phyloP scores from a whole-genome alignment of 2,888 invertebrate genomes.

The Teleiodes luculella region DNA sequence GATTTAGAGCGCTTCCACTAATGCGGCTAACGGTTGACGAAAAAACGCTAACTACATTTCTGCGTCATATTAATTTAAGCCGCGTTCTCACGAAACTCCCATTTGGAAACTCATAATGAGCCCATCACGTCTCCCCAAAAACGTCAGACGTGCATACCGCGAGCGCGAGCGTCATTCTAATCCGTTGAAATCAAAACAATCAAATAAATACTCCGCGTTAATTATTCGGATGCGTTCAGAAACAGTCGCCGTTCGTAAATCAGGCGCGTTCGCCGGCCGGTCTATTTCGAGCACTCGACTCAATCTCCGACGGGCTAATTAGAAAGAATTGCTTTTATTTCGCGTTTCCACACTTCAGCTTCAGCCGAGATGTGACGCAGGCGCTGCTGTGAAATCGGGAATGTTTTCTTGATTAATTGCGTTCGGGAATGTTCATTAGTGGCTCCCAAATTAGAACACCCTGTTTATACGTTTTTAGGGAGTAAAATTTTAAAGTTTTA shows the following conservation, averaged over 20 bases:
- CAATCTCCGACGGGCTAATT: conserved; percentile 68
- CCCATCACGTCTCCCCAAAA: conserved; percentile 17
- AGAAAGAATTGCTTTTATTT: conserved; percentile 79
- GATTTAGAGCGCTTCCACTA: not conserved
- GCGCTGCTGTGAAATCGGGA: conserved; percentile 48
- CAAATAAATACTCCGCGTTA: conserved; percentile 68
- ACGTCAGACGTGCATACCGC: conserved; percentile 25
- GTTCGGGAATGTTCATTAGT: conserved; percentile 46
- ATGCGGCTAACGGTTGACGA: not conserved
- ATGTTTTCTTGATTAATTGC: conserved; percentile 55
- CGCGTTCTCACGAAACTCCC: conserved; percentile 13
- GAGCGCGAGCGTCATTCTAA: conserved; percentile 42
- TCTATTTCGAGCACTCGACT: conserved; percentile 62
- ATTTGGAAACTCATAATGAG: conserved; percentile 8
- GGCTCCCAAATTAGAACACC: conserved; percentile 25
- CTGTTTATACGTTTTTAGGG: not conserved
- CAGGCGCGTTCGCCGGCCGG: conserved; percentile 49
- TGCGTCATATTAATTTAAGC: conserved; percentile 8
- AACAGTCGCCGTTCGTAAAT: conserved; percentile 70
- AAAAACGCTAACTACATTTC: conserved; percentile 2
- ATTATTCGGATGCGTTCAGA: conserved; percentile 65
- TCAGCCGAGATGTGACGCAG: conserved; percentile 59
- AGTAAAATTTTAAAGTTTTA: not conserved
- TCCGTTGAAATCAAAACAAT: conserved; percentile 72
- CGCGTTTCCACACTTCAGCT: conserved; percentile 69